Evolutionary conservation across 2,888 invertebrate genomes (phyloP).

Genomic region (Cheilosia urbana): DNA sequence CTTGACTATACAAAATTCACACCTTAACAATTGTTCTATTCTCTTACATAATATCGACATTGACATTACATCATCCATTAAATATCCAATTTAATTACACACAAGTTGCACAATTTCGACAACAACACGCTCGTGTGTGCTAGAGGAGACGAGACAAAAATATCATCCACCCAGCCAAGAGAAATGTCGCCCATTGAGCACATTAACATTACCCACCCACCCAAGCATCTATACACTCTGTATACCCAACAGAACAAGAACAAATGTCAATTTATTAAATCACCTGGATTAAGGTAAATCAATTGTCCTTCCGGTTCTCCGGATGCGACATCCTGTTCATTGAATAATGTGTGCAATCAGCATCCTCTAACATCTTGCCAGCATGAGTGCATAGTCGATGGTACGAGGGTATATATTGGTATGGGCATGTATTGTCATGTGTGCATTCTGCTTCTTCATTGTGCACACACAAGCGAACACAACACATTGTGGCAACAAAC

Average conservation of each 20-base stretch:
- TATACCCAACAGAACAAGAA: conserved; percentile 36
- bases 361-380: conserved; percentile 66
- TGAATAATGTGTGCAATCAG: conserved; percentile 75
- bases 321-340: conserved; percentile 74
- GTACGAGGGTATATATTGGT: neutral
- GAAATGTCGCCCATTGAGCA: conserved; percentile 14
- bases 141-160: conserved; percentile 15
- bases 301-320: conserved; percentile 73
- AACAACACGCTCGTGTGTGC: conserved; percentile 48
- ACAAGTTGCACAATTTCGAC: conserved; percentile 61
- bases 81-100: conserved; percentile 67
- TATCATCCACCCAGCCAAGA: neutral
- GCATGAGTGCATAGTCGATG: neutral
- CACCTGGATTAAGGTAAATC: conserved; percentile 76
- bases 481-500: conserved; percentile 65
- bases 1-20: neutral
- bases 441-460: conserved; percentile 41
- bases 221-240: neutral
- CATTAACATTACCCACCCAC: conserved; percentile 19
- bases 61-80: conserved; percentile 58
- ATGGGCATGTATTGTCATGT: neutral
- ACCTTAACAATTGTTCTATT: neutral
- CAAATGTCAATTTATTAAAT: conserved; percentile 77
- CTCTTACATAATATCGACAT: conserved; percentile 43
- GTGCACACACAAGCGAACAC: conserved; percentile 52